Conservation (phyloP, 1,140 invertebrate species). For the Geopemphigus sp. region DNA sequence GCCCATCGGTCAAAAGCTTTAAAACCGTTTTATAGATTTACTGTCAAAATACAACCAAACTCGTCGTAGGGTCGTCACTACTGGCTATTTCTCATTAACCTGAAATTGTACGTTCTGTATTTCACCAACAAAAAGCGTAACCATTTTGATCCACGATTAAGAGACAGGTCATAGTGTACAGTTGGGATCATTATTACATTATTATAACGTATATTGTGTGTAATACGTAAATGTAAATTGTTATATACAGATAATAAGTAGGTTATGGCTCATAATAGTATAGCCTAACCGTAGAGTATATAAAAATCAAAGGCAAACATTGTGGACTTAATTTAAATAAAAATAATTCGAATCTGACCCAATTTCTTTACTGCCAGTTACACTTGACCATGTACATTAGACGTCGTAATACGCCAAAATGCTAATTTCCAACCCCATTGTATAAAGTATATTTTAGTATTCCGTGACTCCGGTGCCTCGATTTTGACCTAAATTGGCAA, state of each 20-base stretch:
- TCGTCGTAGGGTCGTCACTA: too few relatives aligned
- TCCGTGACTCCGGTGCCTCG: constrained; percentile 9
- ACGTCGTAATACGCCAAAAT: constrained; percentile 25
- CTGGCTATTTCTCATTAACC: background rate
- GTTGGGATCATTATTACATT: background rate
- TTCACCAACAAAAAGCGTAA: background rate
- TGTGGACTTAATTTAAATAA: background rate
- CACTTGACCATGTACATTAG: background rate
- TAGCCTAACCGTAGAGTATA: background rate
- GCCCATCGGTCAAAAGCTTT: background rate
- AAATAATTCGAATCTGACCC: constrained; percentile 5
- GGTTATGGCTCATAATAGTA: too few relatives aligned
- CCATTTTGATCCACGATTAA: background rate
- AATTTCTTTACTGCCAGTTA: background rate
- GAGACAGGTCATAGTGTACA: background rate
- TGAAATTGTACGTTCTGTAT: background rate
- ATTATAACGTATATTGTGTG: background rate
- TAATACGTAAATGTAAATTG: background rate
- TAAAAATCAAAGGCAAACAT: background rate
- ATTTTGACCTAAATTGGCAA: constrained; percentile 29
- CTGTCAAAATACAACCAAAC: constrained; percentile 35
- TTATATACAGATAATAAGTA: background rate
- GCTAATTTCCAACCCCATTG: constrained; percentile 24
- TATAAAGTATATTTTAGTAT: background rate
- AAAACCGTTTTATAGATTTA: constrained; percentile 43